Conservation (phyloP, 64 coral and sea anemone genomes). For the Stichodactyla mertensii region DNA sequence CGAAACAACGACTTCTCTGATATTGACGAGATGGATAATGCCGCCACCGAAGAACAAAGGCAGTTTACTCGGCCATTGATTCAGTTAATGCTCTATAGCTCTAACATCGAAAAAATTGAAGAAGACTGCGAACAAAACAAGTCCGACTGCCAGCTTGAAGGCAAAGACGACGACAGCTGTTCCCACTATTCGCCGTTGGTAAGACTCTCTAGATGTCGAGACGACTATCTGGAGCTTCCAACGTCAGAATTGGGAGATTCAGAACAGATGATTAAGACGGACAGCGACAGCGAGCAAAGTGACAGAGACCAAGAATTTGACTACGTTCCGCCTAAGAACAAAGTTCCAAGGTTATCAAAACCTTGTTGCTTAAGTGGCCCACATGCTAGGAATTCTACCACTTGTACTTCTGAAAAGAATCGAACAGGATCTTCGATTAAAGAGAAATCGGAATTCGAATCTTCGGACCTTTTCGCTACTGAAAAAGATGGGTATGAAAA, state of each 20-base stretch:
- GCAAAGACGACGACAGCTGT: background rate
- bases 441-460: background rate
- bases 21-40: background rate
- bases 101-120: background rate
- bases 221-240: background rate
- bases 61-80: background rate
- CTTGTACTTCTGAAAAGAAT: slow-evolving; percentile 17
- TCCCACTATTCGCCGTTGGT: background rate
- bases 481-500: background rate
- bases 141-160: background rate
- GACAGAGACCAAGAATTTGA: background rate
- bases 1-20: background rate
- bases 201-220: background rate
- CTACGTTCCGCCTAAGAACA: background rate
- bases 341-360: background rate
- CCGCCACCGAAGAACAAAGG: background rate
- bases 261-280: background rate
- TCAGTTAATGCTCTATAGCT: background rate
- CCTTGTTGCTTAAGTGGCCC: background rate
- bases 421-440: background rate
- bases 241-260: background rate
- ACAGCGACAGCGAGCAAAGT: background rate
- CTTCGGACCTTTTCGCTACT: background rate
- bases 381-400: background rate
- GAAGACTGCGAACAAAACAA: background rate